Conservation (phyloP, 2,113 vertebrate species). For the Leptosomus discolor region DNA sequence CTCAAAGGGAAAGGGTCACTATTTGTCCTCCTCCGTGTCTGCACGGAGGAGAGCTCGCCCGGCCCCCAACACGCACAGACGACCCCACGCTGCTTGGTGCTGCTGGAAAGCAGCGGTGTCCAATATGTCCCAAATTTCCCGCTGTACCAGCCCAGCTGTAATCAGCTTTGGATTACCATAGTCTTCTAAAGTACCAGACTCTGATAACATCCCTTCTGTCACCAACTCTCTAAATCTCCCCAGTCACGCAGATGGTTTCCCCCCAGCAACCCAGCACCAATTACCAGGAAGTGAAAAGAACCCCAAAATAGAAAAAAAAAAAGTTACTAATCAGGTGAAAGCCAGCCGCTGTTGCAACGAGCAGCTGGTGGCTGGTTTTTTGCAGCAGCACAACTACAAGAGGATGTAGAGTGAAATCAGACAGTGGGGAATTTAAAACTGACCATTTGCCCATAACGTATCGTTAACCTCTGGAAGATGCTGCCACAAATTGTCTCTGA, state of each 20-base stretch:
- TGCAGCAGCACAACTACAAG: not conserved
- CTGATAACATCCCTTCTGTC: constrained; percentile 10
- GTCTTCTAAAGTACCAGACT: not conserved
- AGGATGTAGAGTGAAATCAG: not conserved
- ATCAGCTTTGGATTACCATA: constrained; percentile 41
- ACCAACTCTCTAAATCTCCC: not conserved
- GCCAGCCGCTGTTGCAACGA: not conserved
- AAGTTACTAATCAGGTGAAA: not conserved
- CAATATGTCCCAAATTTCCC: not conserved
- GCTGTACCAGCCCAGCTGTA: not conserved
- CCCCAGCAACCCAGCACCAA: not conserved
- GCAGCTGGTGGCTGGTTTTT: not conserved
- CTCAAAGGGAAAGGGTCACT: not conserved
- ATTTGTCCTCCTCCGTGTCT: not conserved
- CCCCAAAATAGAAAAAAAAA: not conserved
- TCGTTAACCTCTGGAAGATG: not conserved
- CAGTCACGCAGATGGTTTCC: not conserved
- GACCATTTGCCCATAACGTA: not conserved
- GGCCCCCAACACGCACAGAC: fast-evolving
- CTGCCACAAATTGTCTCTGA: fast-evolving
- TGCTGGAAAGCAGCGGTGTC: not conserved
- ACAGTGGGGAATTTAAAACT: not conserved
- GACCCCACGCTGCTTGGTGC: fast-evolving
- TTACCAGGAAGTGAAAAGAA: not conserved
- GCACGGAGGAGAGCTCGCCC: not conserved